Base-by-base conservation (phyloP, 2,888 invertebrate genomes). In the Ornithoptera alexandrae region DNA sequence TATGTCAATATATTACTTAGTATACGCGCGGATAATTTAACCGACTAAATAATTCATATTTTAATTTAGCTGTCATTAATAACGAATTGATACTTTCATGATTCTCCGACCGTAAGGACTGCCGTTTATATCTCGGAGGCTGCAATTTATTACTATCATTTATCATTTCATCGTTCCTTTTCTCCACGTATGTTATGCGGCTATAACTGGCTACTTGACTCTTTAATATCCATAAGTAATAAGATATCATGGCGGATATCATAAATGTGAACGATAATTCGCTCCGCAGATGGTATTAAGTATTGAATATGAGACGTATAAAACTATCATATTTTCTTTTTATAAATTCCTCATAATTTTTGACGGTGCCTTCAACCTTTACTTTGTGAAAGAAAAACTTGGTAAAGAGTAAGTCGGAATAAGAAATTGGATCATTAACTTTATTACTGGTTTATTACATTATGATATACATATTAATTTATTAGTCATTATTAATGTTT, bases 81-180 rank as follows among this genome's bases (percentile, higher is more conserved):
- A 70, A 65, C 59, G 83, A 86, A 90, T 88, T 88, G 84, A 87
- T 87, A 88, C 88, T 89, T 88, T 87, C 86, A 84, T 85, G 84
- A 85, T 82, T 78, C 80, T 81, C 86, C 78, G 76, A 74, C 76
- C 77, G 76, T 81, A 85, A 87, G 82, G 80, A 81, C 80, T 80
- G 79, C 80, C 84, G 87, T 89, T 88, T 85, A 87, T 89, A 86
- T 85, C 84, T 78, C 75, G 77, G 80, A 75, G 79, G 78, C 86
- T 88, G 87, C 84, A 84, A 89, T 88, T 88, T 89, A 88, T 89
- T 79, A 82, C 80, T 72, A 62, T 74, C 83, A 87, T 90, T 90
- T 84, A 86, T 90, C 87, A 89, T 88, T 85, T 86, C 82, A 86
- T 86, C 83, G 85, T 84, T 81, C 81, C 76, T 75, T 63, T 70